Conservation (phyloP, 2,113 vertebrate species). For the Dissostichus mawsoni region DNA sequence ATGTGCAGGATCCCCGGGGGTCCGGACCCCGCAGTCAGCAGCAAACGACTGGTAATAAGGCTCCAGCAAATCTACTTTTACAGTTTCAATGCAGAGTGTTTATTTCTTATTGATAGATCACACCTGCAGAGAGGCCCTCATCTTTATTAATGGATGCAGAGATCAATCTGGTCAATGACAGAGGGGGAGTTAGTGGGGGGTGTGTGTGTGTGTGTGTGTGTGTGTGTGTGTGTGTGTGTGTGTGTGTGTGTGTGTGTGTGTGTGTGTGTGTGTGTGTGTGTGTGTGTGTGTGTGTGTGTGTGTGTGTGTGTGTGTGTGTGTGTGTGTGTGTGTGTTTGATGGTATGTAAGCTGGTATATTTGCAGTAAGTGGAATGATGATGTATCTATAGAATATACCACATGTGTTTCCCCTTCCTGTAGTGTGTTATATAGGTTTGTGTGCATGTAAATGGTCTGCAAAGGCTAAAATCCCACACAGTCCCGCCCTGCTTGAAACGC, state of each 20-base stretch:
- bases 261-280: neutral
- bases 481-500: too few species aligned
- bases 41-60: constrained; percentile 56
- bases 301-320: neutral
- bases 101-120: constrained; percentile 61
- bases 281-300: neutral
- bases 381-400: neutral
- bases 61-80: constrained; percentile 60
- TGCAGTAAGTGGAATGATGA: neutral
- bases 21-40: constrained; percentile 35
- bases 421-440: too few species aligned
- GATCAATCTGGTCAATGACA: constrained; percentile 43
- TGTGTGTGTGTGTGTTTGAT: neutral
- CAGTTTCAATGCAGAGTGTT: constrained; percentile 16
- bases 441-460: too few species aligned
- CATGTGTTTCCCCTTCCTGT: too few species aligned
- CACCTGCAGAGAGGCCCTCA: constrained; percentile 44
- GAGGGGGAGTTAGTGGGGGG: neutral
- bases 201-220: too few species aligned
- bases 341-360: neutral
- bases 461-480: too few species aligned
- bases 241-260: neutral
- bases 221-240: too few species aligned
- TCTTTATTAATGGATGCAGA: constrained; percentile 58
- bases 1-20: constrained; percentile 26